These are phyloP conservation scores for Vespertilio murinus DNA, from an alignment of 2,797 vertebrate genomes.

Conservation along the genomic window DNA sequence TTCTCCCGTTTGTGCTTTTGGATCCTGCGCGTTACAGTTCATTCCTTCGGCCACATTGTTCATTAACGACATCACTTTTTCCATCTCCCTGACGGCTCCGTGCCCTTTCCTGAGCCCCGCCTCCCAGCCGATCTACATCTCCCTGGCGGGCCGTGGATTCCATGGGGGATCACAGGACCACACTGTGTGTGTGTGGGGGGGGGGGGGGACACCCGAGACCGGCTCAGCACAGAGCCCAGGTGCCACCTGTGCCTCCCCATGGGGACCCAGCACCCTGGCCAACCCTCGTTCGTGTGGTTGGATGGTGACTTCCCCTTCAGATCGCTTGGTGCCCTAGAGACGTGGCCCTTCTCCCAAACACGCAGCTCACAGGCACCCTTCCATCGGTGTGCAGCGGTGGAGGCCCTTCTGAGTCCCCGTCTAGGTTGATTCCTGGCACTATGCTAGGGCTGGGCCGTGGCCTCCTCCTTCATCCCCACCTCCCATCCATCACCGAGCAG, in stretches of 20 bases:
- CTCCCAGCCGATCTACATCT: constrained; percentile 50
- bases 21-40: constrained; percentile 66
- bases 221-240: background rate
- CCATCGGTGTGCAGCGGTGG: background rate
- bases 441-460: background rate
- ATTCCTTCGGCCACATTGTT: constrained; percentile 74
- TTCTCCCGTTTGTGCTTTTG: constrained; percentile 54
- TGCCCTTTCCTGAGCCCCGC: constrained; percentile 52
- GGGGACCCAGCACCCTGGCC: background rate
- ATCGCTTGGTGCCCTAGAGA: background rate
- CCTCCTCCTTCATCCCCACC: background rate
- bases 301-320: background rate
- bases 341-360: background rate
- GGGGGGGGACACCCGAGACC: background rate
- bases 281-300: background rate
- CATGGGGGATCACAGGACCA: background rate
- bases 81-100: constrained; percentile 52
- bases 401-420: background rate
- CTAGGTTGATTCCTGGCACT: background rate
- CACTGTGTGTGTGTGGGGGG: background rate
- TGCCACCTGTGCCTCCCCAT: background rate
- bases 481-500: background rate
- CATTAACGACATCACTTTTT: constrained; percentile 76
- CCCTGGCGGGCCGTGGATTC: background rate
- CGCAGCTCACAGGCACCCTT: background rate